Percentiles rank a stretch among this genome's conserved stretches.
Conservation (phyloP, 1,140 invertebrate genomes). For the Campodea augens region DNA sequence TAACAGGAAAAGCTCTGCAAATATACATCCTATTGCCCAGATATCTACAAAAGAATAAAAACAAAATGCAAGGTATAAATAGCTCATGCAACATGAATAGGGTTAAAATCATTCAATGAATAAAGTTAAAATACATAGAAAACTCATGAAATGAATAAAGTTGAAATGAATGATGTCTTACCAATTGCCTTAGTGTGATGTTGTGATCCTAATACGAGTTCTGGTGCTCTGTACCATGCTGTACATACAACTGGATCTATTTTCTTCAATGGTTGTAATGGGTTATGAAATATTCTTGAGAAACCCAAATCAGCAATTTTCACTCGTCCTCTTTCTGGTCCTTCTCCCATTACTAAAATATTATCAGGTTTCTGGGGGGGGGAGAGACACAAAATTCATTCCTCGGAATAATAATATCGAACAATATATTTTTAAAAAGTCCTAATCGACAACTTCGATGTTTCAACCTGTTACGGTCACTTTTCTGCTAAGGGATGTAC, state of each 20-base stretch:
- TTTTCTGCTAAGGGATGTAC: too few species aligned
- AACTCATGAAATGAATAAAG: too few species aligned
- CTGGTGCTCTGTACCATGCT: conserved; percentile 98
- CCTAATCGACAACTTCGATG: too few species aligned
- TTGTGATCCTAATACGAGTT: conserved; percentile 83
- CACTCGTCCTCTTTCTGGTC: conserved; percentile 83
- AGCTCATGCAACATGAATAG: too few species aligned
- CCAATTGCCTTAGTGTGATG: conserved; percentile 98
- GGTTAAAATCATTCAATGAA: too few species aligned
- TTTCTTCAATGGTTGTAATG: conserved; percentile 90
- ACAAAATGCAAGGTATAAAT: too few species aligned
- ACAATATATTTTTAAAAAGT: too few species aligned
- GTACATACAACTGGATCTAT: conserved; percentile 99
- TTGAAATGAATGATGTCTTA: conserved; percentile 27
- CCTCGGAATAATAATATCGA: too few species aligned
- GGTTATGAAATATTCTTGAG: conserved; percentile 95
- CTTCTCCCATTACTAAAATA: conserved; percentile 99
- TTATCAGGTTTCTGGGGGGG: conserved; percentile 91
- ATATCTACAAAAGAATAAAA: conserved; percentile 56
- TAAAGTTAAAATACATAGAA: too few species aligned
- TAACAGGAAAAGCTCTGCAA: conserved; percentile 87
- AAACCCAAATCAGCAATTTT: conserved; percentile 99
- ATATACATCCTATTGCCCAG: conserved; percentile 99
- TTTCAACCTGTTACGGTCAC: too few species aligned
- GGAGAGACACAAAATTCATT: conserved; percentile 12